A percentile compares a stretch with the other conserved stretches of the same genome.
Evolutionary conservation across 2,113 vertebrate genomes (phyloP).

Genomic region (Apodemus sylvaticus): DNA sequence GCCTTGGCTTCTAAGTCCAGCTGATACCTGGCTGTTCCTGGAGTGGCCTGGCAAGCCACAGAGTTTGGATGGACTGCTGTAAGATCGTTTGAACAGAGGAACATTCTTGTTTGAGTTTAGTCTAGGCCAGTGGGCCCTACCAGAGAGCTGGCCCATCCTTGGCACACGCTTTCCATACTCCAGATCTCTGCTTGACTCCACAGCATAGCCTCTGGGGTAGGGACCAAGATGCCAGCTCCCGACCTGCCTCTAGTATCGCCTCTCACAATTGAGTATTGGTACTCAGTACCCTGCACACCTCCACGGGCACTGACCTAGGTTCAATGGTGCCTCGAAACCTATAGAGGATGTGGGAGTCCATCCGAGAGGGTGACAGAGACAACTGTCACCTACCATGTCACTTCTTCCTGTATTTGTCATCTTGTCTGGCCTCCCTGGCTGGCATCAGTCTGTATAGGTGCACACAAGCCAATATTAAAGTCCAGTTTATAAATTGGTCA

Average conservation of each 20-base stretch:
- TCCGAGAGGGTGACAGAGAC: background rate
- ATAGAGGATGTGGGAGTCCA: background rate
- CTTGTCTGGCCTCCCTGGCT: background rate
- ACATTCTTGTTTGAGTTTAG: background rate
- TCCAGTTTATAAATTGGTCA: background rate
- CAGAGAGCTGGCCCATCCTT: background rate
- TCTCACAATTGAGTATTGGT: background rate
- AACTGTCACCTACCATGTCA: accelerated
- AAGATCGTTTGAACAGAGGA: no score
- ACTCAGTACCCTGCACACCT: background rate
- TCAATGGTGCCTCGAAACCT: background rate
- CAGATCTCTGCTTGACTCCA: no score
- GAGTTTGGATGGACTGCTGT: background rate
- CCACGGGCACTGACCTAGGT: background rate
- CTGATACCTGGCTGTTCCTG: background rate
- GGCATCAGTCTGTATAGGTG: background rate
- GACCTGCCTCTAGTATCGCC: background rate
- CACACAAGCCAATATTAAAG: background rate
- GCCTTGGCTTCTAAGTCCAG: background rate
- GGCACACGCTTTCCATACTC: background rate
- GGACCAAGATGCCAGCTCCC: background rate
- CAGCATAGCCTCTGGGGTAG: no score
- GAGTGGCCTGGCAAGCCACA: background rate
- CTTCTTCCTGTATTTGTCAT: background rate
- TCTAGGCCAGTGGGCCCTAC: background rate